A percentile compares a stretch with the other conserved stretches of the same genome.
Evolutionary conservation across 2,888 invertebrate species (phyloP).

Genomic region (Halictus ligatus): DNA sequence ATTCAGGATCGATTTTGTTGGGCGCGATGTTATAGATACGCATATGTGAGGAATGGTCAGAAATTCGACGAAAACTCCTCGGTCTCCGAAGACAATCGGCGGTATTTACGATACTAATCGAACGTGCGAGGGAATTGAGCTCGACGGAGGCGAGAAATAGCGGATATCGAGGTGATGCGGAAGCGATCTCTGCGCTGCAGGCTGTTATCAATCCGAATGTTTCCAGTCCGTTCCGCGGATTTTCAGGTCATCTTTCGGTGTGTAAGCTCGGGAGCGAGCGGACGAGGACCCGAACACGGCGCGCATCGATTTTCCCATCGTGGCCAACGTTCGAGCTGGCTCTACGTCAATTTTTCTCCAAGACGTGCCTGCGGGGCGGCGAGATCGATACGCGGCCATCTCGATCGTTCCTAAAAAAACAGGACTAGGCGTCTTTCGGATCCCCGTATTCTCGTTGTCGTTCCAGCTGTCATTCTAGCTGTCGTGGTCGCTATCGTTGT

Average conservation of each 20-base stretch:
- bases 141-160: background rate
- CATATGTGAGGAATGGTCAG: background rate
- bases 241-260: slow-evolving; percentile 71
- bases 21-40: background rate
- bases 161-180: background rate
- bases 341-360: slow-evolving; percentile 60
- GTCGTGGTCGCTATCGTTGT: background rate
- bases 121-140: background rate
- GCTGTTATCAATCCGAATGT: slow-evolving; percentile 55
- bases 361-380: slow-evolving; percentile 30
- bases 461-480: too few species aligned
- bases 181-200: background rate
- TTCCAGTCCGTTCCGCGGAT: slow-evolving; percentile 65
- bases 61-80: background rate
- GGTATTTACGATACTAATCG: background rate
- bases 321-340: slow-evolving; percentile 46
- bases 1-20: slow-evolving; percentile 42
- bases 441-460: background rate
- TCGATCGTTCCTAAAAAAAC: slow-evolving; percentile 26
- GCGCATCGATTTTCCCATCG: slow-evolving; percentile 74
- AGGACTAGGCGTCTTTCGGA: background rate
- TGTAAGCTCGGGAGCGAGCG: slow-evolving; percentile 52
- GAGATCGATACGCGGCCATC: slow-evolving; percentile 55
- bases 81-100: background rate
- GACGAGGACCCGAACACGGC: slow-evolving; percentile 62